A percentile compares a stretch with the other conserved stretches of the same genome.
Conservation (phyloP, 2,113 vertebrate species). For the Gymnobelideus leadbeateri region DNA sequence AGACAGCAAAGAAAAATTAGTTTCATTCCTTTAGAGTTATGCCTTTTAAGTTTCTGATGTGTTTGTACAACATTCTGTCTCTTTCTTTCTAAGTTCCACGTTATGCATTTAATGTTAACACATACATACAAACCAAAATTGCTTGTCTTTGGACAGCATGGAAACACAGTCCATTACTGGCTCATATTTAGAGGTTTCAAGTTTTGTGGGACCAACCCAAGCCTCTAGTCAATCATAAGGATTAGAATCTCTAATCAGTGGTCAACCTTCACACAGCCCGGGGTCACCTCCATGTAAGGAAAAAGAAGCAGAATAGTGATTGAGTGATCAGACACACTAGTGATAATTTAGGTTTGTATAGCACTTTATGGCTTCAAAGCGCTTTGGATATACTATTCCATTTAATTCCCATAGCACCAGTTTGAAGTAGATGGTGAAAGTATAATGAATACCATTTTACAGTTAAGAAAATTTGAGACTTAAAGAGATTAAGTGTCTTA, state of each 20-base stretch:
- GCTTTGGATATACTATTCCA: too few relatives aligned
- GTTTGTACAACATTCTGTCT: too few relatives aligned
- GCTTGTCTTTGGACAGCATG: not conserved
- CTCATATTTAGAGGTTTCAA: not conserved
- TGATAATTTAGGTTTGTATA: not conserved
- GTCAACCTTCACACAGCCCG: not conserved
- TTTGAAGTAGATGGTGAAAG: not conserved
- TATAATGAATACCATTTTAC: not conserved
- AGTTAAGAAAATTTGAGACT: not conserved
- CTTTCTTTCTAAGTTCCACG: too few relatives aligned
- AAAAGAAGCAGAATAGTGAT: not conserved
- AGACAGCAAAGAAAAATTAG: too few relatives aligned
- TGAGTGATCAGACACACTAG: not conserved
- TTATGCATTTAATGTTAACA: not conserved
- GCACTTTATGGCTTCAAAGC: not conserved
- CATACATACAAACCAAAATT: not conserved
- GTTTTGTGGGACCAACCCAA: not conserved
- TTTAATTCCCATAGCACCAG: not conserved
- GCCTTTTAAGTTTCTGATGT: too few relatives aligned
- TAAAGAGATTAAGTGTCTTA: not conserved
- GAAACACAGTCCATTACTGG: not conserved
- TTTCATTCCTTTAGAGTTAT: too few relatives aligned
- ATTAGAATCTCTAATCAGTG: not conserved
- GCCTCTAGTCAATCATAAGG: not conserved
- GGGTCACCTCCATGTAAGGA: not conserved